These are phyloP conservation scores for Liparis tanakae DNA, from an alignment of 2,797 vertebrate genomes.

Conservation along the genomic window DNA sequence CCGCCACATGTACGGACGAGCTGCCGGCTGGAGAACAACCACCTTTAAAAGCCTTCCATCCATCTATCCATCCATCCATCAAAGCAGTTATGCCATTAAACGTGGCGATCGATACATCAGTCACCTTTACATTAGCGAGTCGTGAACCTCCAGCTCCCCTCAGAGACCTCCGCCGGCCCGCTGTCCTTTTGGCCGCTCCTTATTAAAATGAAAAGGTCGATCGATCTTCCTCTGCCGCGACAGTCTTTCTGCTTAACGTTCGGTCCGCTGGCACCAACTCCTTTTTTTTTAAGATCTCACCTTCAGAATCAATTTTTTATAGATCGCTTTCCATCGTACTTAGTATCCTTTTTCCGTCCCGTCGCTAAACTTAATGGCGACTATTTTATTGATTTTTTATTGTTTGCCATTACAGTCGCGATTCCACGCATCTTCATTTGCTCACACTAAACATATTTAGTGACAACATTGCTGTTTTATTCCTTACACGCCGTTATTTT, in stretches of 20 bases:
- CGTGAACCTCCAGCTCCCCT: constrained; percentile 9
- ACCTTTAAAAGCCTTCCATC: not conserved
- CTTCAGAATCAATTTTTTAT: constrained; percentile 57
- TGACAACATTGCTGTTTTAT: constrained; percentile 34
- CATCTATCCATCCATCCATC: not conserved
- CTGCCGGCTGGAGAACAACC: not conserved
- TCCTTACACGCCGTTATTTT: constrained; percentile 37
- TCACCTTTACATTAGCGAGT: constrained; percentile 6
- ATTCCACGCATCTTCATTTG: constrained; percentile 9
- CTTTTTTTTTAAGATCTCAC: constrained; percentile 29
- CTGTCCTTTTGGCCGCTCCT: constrained; percentile 13
- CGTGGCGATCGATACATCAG: not conserved
- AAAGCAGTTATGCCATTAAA: constrained; percentile 4
- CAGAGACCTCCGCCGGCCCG: constrained; percentile 15
- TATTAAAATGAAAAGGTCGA: constrained; percentile 26
- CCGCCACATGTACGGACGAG: not conserved
- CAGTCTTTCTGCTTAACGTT: constrained; percentile 32
- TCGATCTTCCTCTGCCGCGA: constrained; percentile 34
- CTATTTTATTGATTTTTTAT: constrained; percentile 43
- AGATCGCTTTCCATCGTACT: constrained; percentile 32
- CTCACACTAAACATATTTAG: constrained; percentile 33
- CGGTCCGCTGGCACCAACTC: constrained; percentile 16
- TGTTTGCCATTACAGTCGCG: constrained; percentile 9
- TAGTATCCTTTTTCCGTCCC: constrained; percentile 18
- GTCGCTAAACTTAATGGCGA: constrained; percentile 46